Evolutionary conservation across 2,888 invertebrate genomes (phyloP).

Genomic region (Rapana venosa): DNA sequence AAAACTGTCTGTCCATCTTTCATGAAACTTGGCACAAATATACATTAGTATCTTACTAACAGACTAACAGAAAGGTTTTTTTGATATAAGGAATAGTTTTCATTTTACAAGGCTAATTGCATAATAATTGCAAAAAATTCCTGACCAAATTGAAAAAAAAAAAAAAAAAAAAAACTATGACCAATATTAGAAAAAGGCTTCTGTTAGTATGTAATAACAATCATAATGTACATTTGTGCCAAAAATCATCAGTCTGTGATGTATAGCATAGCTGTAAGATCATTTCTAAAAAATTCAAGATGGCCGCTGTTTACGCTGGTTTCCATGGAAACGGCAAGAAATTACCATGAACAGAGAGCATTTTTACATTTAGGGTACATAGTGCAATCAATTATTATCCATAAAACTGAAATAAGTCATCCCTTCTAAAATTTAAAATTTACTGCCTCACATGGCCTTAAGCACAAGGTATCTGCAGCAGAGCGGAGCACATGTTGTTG

Average conservation of each 20-base stretch:
- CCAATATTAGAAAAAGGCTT: background rate
- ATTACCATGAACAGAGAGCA: background rate
- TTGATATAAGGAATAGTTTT: background rate
- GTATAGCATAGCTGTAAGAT: background rate
- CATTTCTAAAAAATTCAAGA: background rate
- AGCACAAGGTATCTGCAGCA: too few species aligned
- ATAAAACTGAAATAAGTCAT: background rate
- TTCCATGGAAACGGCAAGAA: background rate
- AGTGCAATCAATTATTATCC: background rate
- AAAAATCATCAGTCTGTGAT: background rate
- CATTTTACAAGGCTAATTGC: background rate
- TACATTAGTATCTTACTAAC: background rate
- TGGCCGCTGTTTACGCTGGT: background rate
- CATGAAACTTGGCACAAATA: background rate
- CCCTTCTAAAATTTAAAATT: background rate
- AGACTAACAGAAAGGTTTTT: background rate
- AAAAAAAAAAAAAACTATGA: background rate
- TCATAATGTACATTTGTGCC: background rate
- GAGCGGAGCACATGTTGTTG: too few species aligned
- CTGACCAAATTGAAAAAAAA: constrained; percentile 16
- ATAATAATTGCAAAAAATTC: background rate
- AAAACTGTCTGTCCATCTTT: background rate
- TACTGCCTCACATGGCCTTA: background rate
- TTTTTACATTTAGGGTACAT: background rate
- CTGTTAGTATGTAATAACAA: background rate